phyloP scores from a whole-genome alignment of 2,113 vertebrate genomes.

The Bagarius yarrelli region DNA sequence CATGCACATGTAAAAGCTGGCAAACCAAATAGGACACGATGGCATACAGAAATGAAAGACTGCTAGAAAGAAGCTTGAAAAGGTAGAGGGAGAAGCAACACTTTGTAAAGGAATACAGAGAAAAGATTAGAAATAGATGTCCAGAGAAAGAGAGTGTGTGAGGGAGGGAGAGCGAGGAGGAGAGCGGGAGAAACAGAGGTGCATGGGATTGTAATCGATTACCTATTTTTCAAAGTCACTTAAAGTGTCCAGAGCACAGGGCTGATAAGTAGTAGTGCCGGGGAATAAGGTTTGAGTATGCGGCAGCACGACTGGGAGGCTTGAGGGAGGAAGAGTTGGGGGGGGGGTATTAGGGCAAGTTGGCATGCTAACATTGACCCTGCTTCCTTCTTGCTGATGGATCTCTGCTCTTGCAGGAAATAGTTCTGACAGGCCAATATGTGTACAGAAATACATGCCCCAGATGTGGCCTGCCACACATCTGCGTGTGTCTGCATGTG shows the following conservation, averaged over 20 bases:
- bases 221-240: slow-evolving; percentile 94
- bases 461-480: slow-evolving; percentile 35
- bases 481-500: slow-evolving; percentile 18
- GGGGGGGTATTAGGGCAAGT: slow-evolving; percentile 17
- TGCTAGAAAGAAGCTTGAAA: slow-evolving; percentile 17
- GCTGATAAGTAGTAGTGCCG: slow-evolving; percentile 75
- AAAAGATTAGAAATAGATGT: slow-evolving; percentile 50
- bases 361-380: slow-evolving; percentile 75
- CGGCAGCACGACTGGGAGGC: slow-evolving; percentile 77
- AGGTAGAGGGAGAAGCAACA: background rate
- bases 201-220: slow-evolving; percentile 88
- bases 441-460: slow-evolving; percentile 71
- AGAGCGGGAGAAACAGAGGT: slow-evolving; percentile 67
- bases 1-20: background rate
- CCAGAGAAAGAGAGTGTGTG: slow-evolving; percentile 37
- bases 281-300: slow-evolving; percentile 76
- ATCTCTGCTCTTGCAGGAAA: slow-evolving; percentile 82
- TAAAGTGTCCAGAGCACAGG: slow-evolving; percentile 79
- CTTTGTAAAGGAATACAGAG: slow-evolving; percentile 37
- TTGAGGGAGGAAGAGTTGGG: slow-evolving; percentile 37
- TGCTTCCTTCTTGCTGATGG: slow-evolving; percentile 77
- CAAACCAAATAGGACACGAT: background rate
- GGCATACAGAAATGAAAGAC: background rate
- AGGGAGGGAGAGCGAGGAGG: slow-evolving; percentile 11
- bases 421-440: slow-evolving; percentile 83